These are phyloP conservation scores for Hyposmocoma kahamanoa DNA, from an alignment of 1,140 invertebrate genomes.

Conservation along the genomic window DNA sequence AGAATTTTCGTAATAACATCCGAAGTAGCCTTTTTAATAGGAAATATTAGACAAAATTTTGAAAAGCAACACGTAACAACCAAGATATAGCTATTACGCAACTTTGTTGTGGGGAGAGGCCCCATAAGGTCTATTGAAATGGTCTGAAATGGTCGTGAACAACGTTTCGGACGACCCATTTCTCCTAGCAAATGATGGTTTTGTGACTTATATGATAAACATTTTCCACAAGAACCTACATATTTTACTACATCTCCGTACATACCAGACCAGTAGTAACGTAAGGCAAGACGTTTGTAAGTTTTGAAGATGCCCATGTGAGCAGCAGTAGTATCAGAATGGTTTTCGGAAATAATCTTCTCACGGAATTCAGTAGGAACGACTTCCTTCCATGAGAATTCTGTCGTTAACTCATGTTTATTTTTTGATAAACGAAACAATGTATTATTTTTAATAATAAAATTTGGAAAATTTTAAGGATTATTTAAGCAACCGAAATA, in stretches of 20 bases:
- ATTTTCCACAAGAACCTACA: constrained; percentile 16
- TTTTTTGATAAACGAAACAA: constrained; percentile 3
- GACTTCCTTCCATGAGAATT: constrained; percentile 1
- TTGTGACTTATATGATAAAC: constrained; percentile 18
- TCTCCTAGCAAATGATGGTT: constrained; percentile 11
- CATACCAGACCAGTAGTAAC: constrained; percentile 26
- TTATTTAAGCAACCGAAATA: neutral
- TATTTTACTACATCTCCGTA: constrained; percentile 22
- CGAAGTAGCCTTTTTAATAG: neutral
- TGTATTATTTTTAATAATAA: constrained; percentile 7
- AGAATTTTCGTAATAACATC: neutral
- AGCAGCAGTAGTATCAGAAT: neutral
- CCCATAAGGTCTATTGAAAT: constrained; percentile 1
- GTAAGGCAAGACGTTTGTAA: constrained; percentile 1
- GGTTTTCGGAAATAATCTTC: neutral
- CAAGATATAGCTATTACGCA: neutral
- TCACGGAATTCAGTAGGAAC: constrained; percentile 3
- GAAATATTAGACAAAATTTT: constrained; percentile 7
- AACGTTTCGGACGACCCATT: constrained; percentile 18
- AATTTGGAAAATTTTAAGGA: constrained; percentile 10
- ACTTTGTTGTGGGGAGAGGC: neutral
- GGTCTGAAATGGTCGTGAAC: constrained; percentile 12
- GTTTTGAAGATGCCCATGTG: constrained; percentile 6
- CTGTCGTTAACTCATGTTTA: neutral
- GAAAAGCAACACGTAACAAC: constrained; percentile 6